phyloP scores from a whole-genome alignment of 2,113 vertebrate species.

The Pogonocichla stellata region DNA sequence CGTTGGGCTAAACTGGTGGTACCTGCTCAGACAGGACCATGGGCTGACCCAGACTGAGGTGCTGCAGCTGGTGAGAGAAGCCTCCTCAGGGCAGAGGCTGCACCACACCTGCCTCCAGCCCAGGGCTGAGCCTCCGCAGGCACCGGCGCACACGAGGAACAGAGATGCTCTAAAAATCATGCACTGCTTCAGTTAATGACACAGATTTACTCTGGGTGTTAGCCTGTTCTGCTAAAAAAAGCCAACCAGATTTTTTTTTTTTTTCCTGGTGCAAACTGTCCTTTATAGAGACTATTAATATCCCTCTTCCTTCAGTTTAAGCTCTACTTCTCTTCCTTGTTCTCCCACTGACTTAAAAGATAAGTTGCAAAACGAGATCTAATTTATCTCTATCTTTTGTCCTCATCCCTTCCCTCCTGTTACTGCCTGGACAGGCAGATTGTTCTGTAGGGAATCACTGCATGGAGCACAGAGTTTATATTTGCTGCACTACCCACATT shows the following conservation, averaged over 20 bases:
- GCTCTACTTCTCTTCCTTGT: conserved; percentile 32
- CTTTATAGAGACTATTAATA: conserved; percentile 59
- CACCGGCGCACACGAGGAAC: not conserved
- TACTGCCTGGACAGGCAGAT: not conserved
- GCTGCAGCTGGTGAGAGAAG: not conserved
- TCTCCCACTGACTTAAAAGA: conserved; percentile 48
- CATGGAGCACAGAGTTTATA: not conserved
- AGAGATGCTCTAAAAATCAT: conserved; percentile 20
- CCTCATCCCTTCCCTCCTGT: not conserved
- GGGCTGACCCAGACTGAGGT: not conserved
- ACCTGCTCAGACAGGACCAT: not conserved
- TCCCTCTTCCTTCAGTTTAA: conserved; percentile 40
- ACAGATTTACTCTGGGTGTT: conserved; percentile 63
- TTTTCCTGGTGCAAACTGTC: conserved; percentile 50
- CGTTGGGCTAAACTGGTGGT: conserved; percentile 24
- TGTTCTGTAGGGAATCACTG: not conserved
- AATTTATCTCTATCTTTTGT: not conserved
- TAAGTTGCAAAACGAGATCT: conserved; percentile 7
- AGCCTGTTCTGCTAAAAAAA: conserved; percentile 56
- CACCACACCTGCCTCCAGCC: not conserved
- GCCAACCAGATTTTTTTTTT: conserved; percentile 30
- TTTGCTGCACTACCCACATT: not conserved
- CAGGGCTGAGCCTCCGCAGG: not conserved
- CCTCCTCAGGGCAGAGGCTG: not conserved
- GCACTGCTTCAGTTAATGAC: conserved; percentile 47